A percentile compares a stretch with the other conserved stretches of the same genome.
Evolutionary conservation across 2,113 vertebrate genomes (phyloP).

Genomic region (Thalassoma bifasciatum): DNA sequence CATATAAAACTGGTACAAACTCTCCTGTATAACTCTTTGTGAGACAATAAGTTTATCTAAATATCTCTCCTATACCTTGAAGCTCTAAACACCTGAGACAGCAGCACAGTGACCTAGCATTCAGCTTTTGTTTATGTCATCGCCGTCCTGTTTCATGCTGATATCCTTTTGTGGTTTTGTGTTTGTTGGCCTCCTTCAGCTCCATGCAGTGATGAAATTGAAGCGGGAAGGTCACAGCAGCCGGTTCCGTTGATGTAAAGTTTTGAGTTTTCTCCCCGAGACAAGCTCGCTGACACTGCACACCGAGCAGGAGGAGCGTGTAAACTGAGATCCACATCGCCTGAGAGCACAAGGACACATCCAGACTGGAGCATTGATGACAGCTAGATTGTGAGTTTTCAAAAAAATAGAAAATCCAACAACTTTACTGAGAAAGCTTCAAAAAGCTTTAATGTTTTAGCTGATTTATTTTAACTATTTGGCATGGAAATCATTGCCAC

Average conservation of each 20-base stretch:
- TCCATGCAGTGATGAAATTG: conserved; percentile 58
- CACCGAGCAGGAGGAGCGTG: conserved; percentile 49
- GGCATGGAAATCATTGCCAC: no score
- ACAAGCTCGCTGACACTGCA: conserved; percentile 75
- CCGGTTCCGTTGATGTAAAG: conserved; percentile 57
- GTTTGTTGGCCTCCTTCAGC: conserved; percentile 36
- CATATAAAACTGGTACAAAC: background rate
- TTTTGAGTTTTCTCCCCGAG: conserved; percentile 69
- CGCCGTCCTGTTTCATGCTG: conserved; percentile 7
- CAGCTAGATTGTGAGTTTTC: background rate
- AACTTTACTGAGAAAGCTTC: no score
- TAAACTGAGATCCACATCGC: conserved; percentile 74
- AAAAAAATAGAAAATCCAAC: background rate
- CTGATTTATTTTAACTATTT: no score
- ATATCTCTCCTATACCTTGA: background rate
- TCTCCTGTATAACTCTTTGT: background rate
- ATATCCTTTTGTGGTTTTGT: conserved; percentile 61
- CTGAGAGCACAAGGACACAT: conserved; percentile 71
- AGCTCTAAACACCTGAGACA: background rate
- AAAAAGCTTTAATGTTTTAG: no score
- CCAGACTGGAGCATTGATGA: conserved; percentile 44
- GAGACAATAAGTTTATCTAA: background rate
- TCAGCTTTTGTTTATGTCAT: conserved; percentile 43
- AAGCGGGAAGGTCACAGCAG: conserved; percentile 70
- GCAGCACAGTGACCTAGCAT: conserved; percentile 26